Evolutionary conservation across 2,113 vertebrate species (phyloP), one percentile per base, ranked within the genome.

Genomic region (Penelope pileata): DNA sequence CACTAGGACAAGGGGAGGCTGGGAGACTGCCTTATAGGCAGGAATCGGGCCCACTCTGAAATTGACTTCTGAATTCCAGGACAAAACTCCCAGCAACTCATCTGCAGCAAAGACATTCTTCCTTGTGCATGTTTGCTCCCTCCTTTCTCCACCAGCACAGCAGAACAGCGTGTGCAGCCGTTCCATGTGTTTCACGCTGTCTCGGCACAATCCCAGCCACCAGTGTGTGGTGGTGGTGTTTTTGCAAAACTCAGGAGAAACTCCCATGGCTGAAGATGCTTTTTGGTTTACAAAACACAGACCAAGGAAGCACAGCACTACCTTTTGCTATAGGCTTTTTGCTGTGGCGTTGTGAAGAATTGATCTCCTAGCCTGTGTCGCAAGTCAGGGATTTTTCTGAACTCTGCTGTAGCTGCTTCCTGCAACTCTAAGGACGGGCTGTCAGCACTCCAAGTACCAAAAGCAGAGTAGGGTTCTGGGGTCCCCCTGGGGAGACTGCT

Each of bases 221-320:
- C 56, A 36, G 29, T 7, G 62, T 47, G 54, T 47, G 60, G 32
- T 92, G 38, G 36, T 45, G 21, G 45, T 90, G 48, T 60, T 70
- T 88, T 90, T 83, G 56, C 66, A 83, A 78, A 80, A 59, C 9
- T 17, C 47, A 69, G n/a, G 29, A 51, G 30, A 80, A 70, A 16
- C 5, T n/a, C 62, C 32, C 29, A 21, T 18, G 32, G 45, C 11
- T 24, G n/a, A 77, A 38, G 42, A 8, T 8, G 3, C 36, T 70
- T 59, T 12, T 60, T 16, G 29, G 11, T 38, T 56, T 50, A 36
- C 7, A 27, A 82, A 89, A 48, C 6, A 54, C 34, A 82, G 36
- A 48, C 15, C 1, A 2, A 40, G 43, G n/a, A 5, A 68, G 34
- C 26, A 36, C 36, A 68, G 23, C 1, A 1, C 2, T 56, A 48